Percentiles rank a stretch among this genome's conserved stretches.
phyloP scores from a whole-genome alignment of 2,797 vertebrate species.

The Propithecus deckenii region DNA sequence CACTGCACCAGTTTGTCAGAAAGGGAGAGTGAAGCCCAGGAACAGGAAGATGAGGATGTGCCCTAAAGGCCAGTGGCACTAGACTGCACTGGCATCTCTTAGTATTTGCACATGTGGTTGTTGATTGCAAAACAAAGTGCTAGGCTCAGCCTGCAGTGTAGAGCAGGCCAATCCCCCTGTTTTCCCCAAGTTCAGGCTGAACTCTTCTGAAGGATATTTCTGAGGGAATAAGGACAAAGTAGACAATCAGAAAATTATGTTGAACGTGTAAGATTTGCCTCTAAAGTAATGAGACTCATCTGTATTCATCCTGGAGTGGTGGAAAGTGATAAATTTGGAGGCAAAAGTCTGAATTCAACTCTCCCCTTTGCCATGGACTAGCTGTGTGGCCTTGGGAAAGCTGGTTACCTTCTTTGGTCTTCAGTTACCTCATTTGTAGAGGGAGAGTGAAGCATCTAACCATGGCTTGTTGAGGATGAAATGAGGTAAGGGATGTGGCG shows the following conservation, averaged over 20 bases:
- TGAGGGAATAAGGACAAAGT: not conserved
- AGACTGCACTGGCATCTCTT: not conserved
- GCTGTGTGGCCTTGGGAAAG: not conserved
- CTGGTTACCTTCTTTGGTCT: not conserved
- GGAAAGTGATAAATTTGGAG: conserved; percentile 2
- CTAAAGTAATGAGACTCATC: not conserved
- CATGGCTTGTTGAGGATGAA: not conserved
- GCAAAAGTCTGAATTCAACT: not conserved
- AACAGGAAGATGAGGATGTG: not conserved
- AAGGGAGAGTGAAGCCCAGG: not conserved
- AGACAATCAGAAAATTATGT: not conserved
- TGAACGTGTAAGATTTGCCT: not conserved
- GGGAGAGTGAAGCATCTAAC: not conserved
- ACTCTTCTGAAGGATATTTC: not conserved
- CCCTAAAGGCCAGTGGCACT: not conserved
- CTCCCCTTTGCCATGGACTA: not conserved
- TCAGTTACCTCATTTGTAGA: not conserved
- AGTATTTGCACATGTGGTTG: not conserved
- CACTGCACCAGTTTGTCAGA: not conserved
- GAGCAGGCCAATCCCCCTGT: not conserved
- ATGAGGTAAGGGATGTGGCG: not conserved
- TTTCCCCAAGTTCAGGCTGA: not conserved
- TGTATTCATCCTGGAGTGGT: not conserved
- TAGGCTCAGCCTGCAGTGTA: not conserved
- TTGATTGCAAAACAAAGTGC: not conserved